Evolutionary conservation across 2,113 vertebrate species (phyloP), one percentile per base, ranked within the genome.

Genomic region (Sorex araneus): DNA sequence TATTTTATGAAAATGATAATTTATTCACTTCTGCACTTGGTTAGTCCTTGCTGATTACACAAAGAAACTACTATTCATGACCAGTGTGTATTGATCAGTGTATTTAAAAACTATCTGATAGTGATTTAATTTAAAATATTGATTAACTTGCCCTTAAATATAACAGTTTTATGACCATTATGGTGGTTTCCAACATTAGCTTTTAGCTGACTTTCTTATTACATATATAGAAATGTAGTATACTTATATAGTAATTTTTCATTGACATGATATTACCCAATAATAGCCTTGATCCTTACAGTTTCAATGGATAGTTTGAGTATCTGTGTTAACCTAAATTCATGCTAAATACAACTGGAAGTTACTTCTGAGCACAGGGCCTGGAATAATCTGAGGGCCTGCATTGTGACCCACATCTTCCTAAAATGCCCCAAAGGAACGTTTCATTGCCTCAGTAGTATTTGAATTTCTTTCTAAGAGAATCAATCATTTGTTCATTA

Each of bases 181-280:
- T 80, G 47, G 47, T 50, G 13, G 47, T 50, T 50, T 50, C 47
- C 47, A 50, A 50, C 47, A 50, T 50, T 50, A 50, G 12, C 6
- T 43, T 70, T 32, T 69, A 74, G n/a, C 25, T 92, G n/a, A 75
- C 69, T 64, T 90, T 70, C 64, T 88, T n/a, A 64, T 88, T n/a
- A 64, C 74, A 76, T 8, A 30, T 84, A 40, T 23, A 83, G 66
- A 73, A 73, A 74, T 86, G 5, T 50, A 50, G 19, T 63, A 63
- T 5, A 63, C 13, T 50, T 63, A 63, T 19, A 63, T 23, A 47
- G 11, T 4, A 21, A 28, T 69, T 86, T 78, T 92, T 71, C 36
- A 43, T 66, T 82, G 64, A 30, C 45, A 66, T 90, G 34, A 73
- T 45, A 43, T 83, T 92, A 43, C 11, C 11, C 10, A 84, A 0